Conservation (phyloP, 2,113 vertebrate genomes). For the Eptesicus fuscus region DNA sequence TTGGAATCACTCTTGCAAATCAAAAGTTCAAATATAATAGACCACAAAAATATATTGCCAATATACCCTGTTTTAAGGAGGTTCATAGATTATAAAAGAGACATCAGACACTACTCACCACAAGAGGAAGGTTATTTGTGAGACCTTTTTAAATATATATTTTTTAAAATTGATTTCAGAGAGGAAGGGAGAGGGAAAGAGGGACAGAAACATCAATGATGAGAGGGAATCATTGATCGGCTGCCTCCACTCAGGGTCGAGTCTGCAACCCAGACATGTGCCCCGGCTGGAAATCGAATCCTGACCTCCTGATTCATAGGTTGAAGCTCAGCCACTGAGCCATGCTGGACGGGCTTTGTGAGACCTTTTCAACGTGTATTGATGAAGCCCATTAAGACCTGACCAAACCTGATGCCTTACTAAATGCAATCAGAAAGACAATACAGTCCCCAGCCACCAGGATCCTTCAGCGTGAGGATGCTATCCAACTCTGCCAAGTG, state of each 20-base stretch:
- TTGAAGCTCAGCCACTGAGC: too few relatives aligned
- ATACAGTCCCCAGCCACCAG: not conserved
- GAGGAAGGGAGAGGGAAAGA: too few relatives aligned
- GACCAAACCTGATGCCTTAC: not conserved
- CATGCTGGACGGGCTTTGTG: not conserved
- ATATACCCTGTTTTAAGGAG: not conserved
- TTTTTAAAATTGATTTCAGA: too few relatives aligned
- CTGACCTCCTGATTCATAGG: too few relatives aligned
- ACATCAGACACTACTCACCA: not conserved
- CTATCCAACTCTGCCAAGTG: not conserved
- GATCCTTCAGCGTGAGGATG: not conserved
- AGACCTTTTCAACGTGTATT: not conserved
- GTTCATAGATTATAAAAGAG: not conserved
- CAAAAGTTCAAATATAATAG: constrained; percentile 37
- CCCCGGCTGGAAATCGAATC: too few relatives aligned
- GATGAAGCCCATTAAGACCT: not conserved
- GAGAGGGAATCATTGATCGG: too few relatives aligned
- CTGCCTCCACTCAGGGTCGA: too few relatives aligned
- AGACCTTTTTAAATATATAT: not conserved
- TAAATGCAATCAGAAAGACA: not conserved
- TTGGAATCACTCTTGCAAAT: constrained; percentile 48
- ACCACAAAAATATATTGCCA: constrained; percentile 38
- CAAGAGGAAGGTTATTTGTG: not conserved
- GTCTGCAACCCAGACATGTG: too few relatives aligned
- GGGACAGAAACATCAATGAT: too few relatives aligned